Percentiles rank a stretch among this genome's conserved stretches.
phyloP scores from a whole-genome alignment of 1,140 invertebrate genomes.

The Magallana gigas region DNA sequence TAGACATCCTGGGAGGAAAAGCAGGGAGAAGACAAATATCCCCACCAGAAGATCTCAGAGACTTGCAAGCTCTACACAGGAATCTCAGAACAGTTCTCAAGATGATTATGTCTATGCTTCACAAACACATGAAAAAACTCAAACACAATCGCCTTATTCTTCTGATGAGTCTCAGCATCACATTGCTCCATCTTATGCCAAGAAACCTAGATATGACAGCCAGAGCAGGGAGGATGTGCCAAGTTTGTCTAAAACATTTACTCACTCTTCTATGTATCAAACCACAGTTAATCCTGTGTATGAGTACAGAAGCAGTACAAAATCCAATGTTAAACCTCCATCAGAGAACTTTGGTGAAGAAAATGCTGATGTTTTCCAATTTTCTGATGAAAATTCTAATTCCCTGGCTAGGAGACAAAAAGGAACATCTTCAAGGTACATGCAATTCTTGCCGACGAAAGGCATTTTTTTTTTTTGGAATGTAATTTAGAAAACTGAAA shows the following conservation, averaged over 20 bases:
- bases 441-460: no score
- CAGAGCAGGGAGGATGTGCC: not conserved
- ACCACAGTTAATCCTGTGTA: not conserved
- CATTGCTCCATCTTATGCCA: not conserved
- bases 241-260: not conserved
- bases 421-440: not conserved
- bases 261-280: not conserved
- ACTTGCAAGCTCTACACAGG: constrained; percentile 18
- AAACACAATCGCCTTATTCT: not conserved
- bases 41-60: constrained; percentile 50
- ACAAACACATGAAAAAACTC: not conserved
- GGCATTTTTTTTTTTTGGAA: no score
- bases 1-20: not conserved
- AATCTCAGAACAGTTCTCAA: not conserved
- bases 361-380: constrained; percentile 14
- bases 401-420: not conserved
- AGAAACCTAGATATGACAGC: not conserved
- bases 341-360: not conserved
- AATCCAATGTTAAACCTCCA: constrained; percentile 1
- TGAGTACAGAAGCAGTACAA: not conserved
- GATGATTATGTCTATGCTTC: not conserved
- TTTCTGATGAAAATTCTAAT: constrained; percentile 12
- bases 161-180: not conserved
- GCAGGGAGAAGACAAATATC: not conserved
- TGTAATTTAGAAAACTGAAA: not conserved